A percentile compares a stretch with the other conserved stretches of the same genome.
phyloP scores from a whole-genome alignment of 2,888 invertebrate species.

The Patella caerulea region DNA sequence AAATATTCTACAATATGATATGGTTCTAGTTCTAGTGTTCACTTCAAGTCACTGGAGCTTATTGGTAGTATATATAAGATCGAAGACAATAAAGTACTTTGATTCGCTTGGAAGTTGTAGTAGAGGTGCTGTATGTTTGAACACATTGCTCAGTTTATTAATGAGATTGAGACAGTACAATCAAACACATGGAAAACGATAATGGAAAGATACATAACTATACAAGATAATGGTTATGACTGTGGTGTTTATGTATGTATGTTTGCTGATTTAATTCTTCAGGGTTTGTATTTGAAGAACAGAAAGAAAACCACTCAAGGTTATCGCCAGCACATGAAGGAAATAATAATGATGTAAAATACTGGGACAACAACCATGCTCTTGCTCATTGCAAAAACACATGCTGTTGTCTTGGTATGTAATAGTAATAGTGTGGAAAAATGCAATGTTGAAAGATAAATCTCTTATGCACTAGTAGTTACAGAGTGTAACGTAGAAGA shows the following conservation, averaged over 20 bases:
- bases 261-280: not conserved
- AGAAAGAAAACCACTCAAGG: too few relatives aligned
- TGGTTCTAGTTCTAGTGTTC: not conserved
- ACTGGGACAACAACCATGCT: too few relatives aligned
- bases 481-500: too few relatives aligned
- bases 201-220: not conserved
- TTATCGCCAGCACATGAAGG: too few relatives aligned
- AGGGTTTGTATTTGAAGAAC: not conserved
- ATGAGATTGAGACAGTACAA: not conserved
- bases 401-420: too few relatives aligned
- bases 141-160: not conserved
- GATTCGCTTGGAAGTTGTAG: not conserved
- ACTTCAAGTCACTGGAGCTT: not conserved
- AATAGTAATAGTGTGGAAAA: too few relatives aligned
- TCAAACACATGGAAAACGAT: not conserved
- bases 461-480: too few relatives aligned
- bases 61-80: not conserved
- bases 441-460: too few relatives aligned
- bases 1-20: not conserved
- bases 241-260: slow-evolving; percentile 2
- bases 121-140: not conserved
- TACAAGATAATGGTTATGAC: not conserved
- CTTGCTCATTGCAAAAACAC: too few relatives aligned
- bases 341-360: too few relatives aligned
- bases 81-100: not conserved